phyloP scores from a whole-genome alignment of 1,140 invertebrate genomes.

The Telenomus remus region DNA sequence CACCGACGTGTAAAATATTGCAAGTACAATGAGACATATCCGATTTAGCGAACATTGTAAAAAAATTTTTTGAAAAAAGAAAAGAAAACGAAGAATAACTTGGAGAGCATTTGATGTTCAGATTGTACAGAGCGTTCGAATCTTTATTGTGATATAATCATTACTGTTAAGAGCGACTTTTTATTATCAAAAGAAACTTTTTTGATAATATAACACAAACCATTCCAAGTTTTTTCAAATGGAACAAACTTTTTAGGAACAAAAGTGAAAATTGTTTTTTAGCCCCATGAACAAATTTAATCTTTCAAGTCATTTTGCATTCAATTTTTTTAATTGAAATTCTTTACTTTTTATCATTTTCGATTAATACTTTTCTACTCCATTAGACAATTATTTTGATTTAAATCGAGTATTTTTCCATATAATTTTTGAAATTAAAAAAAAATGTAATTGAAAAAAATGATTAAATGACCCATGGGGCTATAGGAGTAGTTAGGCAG shows the following conservation, averaged over 20 bases:
- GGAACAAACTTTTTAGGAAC: conserved; percentile 47
- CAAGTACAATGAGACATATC: conserved; percentile 75
- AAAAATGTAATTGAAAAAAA: conserved; percentile 35
- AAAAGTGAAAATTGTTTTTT: conserved; percentile 54
- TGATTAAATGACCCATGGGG: conserved; percentile 40
- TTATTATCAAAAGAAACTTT: conserved; percentile 58
- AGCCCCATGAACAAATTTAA: conserved; percentile 47
- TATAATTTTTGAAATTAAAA: too few relatives aligned
- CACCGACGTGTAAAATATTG: conserved; percentile 38
- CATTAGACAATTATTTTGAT: too few relatives aligned
- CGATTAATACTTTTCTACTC: too few relatives aligned
- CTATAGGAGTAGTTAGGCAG: conserved; percentile 40
- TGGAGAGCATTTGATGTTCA: conserved; percentile 70
- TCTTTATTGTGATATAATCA: conserved; percentile 77
- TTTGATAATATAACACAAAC: conserved; percentile 66
- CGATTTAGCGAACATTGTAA: conserved; percentile 67
- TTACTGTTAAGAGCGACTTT: conserved; percentile 19
- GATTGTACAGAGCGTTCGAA: conserved; percentile 75
- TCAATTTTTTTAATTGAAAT: too few relatives aligned
- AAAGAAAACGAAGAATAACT: conserved; percentile 60
- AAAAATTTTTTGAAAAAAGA: conserved; percentile 67
- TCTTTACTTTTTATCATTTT: too few relatives aligned
- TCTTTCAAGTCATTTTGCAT: conserved; percentile 4
- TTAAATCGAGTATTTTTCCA: too few relatives aligned
- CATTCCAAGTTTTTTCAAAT: conserved; percentile 72